These are phyloP conservation scores for Monochamus saltuarius DNA, from an alignment of 1,140 invertebrate genomes.

Conservation along the genomic window DNA sequence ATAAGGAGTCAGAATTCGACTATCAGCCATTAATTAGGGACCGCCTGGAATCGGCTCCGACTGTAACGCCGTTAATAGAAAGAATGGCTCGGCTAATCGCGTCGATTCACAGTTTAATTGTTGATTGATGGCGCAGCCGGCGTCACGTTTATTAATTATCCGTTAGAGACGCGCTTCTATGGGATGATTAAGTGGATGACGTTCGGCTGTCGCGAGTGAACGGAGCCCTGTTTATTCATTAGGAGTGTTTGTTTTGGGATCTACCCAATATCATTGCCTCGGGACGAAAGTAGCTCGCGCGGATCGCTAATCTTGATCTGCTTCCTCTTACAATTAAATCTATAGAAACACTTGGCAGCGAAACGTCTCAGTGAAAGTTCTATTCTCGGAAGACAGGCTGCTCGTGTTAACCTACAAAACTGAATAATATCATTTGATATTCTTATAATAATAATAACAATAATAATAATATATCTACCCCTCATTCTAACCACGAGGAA, in stretches of 20 bases:
- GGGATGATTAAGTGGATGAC: constrained; percentile 41
- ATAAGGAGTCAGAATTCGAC: too few relatives aligned
- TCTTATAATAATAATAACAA: too few relatives aligned
- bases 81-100: constrained; percentile 24
- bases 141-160: constrained; percentile 41
- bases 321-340: too few relatives aligned
- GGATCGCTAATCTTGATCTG: too few relatives aligned
- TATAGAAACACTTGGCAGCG: too few relatives aligned
- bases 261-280: constrained; percentile 26
- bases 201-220: constrained; percentile 38
- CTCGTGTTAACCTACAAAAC: too few relatives aligned
- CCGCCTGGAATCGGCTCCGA: not conserved
- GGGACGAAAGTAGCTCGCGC: constrained; percentile 11
- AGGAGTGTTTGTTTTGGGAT: constrained; percentile 40
- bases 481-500: too few relatives aligned
- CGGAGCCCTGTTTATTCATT: constrained; percentile 38
- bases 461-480: too few relatives aligned
- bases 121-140: constrained; percentile 35
- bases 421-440: too few relatives aligned
- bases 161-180: constrained; percentile 38
- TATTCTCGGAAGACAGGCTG: too few relatives aligned
- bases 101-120: constrained; percentile 39
- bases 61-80: constrained; percentile 10
- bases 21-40: too few relatives aligned
- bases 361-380: too few relatives aligned